These are phyloP conservation scores for Turnix velox DNA, from an alignment of 2,113 vertebrate genomes.

Conservation along the genomic window DNA sequence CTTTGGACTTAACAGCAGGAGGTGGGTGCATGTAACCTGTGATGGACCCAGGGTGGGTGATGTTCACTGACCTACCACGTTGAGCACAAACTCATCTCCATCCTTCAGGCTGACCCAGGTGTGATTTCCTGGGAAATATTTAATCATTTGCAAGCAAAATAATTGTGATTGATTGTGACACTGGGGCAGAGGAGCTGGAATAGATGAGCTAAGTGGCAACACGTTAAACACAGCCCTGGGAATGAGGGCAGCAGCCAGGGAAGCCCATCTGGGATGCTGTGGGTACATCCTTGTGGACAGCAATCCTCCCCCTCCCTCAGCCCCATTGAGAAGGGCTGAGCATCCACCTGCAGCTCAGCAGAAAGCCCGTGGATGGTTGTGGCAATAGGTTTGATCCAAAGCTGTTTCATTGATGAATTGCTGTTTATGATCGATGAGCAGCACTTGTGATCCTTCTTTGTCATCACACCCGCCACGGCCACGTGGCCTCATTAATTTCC, in stretches of 20 bases:
- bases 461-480: neutral
- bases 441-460: neutral
- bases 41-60: fast-evolving
- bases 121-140: neutral
- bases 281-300: fast-evolving
- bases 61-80: fast-evolving
- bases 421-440: neutral
- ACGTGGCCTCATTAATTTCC: neutral
- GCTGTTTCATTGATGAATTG: neutral
- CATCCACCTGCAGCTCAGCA: neutral
- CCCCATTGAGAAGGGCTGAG: neutral
- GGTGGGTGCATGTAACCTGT: no score
- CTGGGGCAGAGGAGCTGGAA: neutral
- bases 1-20: no score
- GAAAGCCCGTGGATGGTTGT: neutral
- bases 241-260: neutral
- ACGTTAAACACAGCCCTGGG: neutral
- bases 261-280: no score
- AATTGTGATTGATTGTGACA: neutral
- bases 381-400: neutral
- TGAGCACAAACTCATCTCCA: neutral
- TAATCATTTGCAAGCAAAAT: neutral
- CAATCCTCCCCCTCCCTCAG: no score
- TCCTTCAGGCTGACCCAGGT: neutral
- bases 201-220: neutral